A percentile compares a stretch with the other conserved stretches of the same genome.
These are phyloP conservation scores for Ectemnius cavifrons DNA, from an alignment of 2,888 invertebrate genomes.

Conservation along the genomic window DNA sequence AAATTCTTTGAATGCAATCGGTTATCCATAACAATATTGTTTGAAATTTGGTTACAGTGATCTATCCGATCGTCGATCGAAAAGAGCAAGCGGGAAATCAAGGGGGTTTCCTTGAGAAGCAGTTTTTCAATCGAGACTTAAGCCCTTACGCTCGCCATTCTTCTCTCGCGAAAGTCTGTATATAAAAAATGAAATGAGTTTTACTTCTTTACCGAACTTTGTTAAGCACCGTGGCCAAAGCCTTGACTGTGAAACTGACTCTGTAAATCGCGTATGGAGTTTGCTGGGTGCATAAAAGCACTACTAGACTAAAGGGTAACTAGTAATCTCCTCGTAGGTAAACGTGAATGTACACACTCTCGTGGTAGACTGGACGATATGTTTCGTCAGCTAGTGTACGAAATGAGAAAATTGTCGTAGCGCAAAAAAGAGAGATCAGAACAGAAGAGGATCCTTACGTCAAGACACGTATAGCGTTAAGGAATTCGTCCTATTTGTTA, in stretches of 20 bases:
- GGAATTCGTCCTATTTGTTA: constrained; percentile 43
- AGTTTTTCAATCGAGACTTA: constrained; percentile 40
- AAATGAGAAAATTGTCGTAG: constrained; percentile 54
- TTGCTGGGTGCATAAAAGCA: constrained; percentile 57
- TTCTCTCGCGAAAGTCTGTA: constrained; percentile 33
- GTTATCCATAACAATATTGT: constrained; percentile 18
- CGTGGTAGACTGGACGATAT: constrained; percentile 42
- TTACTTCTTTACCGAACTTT: constrained; percentile 13
- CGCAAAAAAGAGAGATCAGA: constrained; percentile 38
- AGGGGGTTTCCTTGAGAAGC: constrained; percentile 38
- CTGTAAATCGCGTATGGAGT: constrained; percentile 44
- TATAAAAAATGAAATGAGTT: constrained; percentile 40
- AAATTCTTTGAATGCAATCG: too few relatives aligned
- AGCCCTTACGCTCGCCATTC: constrained; percentile 40
- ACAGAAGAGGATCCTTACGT: constrained; percentile 21
- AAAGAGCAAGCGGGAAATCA: constrained; percentile 18
- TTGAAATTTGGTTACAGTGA: constrained; percentile 44
- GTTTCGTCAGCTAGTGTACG: constrained; percentile 38
- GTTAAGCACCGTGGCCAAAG: constrained; percentile 23
- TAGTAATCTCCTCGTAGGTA: constrained; percentile 43
- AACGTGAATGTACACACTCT: constrained; percentile 34
- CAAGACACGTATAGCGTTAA: constrained; percentile 48
- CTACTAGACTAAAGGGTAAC: constrained; percentile 62
- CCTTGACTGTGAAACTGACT: constrained; percentile 41
- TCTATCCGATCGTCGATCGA: constrained; percentile 31